phyloP scores from a whole-genome alignment of 2,888 invertebrate species.

The Julus scanicus region DNA sequence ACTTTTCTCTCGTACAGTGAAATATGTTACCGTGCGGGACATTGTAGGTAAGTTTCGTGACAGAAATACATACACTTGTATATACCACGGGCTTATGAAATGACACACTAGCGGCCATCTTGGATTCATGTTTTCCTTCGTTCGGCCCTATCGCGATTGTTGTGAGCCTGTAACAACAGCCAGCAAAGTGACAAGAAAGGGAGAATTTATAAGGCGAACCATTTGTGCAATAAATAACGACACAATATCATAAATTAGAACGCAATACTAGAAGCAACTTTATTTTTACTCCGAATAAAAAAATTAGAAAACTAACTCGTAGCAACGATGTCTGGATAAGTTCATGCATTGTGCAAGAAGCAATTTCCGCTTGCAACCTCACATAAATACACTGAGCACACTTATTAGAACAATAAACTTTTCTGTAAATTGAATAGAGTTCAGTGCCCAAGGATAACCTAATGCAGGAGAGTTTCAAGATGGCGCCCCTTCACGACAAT shows the following conservation, averaged over 20 bases:
- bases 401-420: slow-evolving; percentile 2
- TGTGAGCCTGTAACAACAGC: neutral
- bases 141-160: neutral
- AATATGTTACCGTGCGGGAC: neutral
- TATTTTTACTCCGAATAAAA: neutral
- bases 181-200: neutral
- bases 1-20: neutral
- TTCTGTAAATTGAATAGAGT: neutral
- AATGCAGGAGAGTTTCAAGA: neutral
- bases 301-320: neutral
- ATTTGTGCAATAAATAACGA: slow-evolving; percentile 20
- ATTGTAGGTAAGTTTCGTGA: neutral
- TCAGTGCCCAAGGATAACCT: neutral
- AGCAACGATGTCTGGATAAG: neutral
- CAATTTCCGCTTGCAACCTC: neutral
- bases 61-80: neutral
- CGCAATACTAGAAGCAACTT: neutral
- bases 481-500: neutral
- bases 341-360: neutral
- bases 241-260: slow-evolving; percentile 17
- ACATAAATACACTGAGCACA: neutral
- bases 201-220: neutral
- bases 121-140: neutral
- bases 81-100: neutral
- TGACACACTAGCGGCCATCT: neutral